A percentile compares a stretch with the other conserved stretches of the same genome.
Evolutionary conservation across 2,797 vertebrate species (phyloP).

Genomic region (Sebastes iracundus): DNA sequence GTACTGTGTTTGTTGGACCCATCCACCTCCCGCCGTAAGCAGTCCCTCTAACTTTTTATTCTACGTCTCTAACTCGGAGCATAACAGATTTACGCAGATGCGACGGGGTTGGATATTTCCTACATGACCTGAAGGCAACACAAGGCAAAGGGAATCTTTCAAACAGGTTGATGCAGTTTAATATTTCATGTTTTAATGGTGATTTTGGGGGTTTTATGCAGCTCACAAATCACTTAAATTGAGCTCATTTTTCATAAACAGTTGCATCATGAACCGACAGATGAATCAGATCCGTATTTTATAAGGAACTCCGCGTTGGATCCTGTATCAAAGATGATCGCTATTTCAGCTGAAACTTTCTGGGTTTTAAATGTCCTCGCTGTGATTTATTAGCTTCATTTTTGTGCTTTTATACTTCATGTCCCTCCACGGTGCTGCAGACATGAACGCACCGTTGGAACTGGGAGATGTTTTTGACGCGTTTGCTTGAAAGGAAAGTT

Average conservation of each 20-base stretch:
- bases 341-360: not conserved
- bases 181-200: not conserved
- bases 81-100: not conserved
- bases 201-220: not conserved
- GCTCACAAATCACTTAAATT: not conserved
- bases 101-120: not conserved
- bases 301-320: not conserved
- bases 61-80: not conserved
- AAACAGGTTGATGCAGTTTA: not conserved
- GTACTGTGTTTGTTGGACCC: too few species aligned
- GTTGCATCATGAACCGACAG: not conserved
- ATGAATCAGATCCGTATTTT: not conserved
- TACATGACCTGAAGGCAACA: not conserved
- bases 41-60: too few species aligned
- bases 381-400: constrained; percentile 29
- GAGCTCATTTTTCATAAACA: not conserved
- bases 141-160: not conserved
- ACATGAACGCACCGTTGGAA: not conserved
- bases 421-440: not conserved
- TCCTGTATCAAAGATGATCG: not conserved
- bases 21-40: too few species aligned
- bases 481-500: constrained; percentile 33
- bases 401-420: not conserved
- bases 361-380: not conserved
- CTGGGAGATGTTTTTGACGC: constrained; percentile 23